These are phyloP conservation scores for Sturnus vulgaris DNA, from an alignment of 2,113 vertebrate genomes.

Conservation along the genomic window DNA sequence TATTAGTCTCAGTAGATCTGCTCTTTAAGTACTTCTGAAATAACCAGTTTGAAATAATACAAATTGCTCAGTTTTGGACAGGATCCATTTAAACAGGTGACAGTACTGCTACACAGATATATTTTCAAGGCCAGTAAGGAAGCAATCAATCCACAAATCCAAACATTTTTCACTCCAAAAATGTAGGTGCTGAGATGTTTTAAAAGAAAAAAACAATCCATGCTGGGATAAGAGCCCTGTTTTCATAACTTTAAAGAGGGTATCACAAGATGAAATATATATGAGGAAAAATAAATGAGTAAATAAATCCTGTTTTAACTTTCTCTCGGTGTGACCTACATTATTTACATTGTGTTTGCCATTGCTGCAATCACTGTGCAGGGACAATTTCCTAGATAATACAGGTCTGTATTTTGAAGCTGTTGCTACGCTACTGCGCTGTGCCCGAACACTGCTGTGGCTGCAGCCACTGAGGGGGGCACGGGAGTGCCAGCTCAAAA, in stretches of 20 bases:
- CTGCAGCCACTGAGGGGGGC: neutral
- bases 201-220: neutral
- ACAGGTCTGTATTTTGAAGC: neutral
- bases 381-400: constrained; percentile 34
- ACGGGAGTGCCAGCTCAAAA: neutral
- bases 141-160: neutral
- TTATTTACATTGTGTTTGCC: constrained; percentile 1
- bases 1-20: neutral
- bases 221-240: neutral
- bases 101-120: neutral
- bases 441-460: neutral
- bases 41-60: neutral
- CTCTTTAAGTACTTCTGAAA: neutral
- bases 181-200: neutral
- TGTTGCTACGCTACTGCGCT: constrained; percentile 42
- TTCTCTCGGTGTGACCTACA: neutral
- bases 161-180: neutral
- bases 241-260: neutral
- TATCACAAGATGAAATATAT: neutral
- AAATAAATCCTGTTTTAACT: neutral
- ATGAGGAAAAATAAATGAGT: neutral
- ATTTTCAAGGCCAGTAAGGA: neutral
- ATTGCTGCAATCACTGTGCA: neutral
- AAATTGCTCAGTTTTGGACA: neutral
- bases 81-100: neutral